These are phyloP conservation scores for Orbicella faveolata DNA, from an alignment of 64 coral and sea anemone genomes.

Conservation along the genomic window DNA sequence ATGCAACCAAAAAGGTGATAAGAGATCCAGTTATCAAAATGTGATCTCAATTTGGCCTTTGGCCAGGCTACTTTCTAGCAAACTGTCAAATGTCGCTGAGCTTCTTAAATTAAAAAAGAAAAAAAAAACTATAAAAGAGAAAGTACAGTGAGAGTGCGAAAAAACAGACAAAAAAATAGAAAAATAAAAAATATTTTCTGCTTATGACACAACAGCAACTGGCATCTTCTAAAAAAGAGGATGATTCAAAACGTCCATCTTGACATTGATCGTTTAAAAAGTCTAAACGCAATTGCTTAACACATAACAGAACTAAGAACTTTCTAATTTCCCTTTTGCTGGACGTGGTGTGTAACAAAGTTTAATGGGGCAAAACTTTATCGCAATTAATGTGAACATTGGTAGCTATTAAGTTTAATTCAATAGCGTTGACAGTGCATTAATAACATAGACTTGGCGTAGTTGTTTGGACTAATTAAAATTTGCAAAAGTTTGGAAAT, in stretches of 20 bases:
- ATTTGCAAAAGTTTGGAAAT: too few relatives aligned
- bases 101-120: neutral
- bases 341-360: neutral
- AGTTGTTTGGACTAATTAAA: too few relatives aligned
- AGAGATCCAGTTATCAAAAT: neutral
- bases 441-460: too few relatives aligned
- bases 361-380: too few relatives aligned
- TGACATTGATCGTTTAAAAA: neutral
- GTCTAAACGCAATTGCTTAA: neutral
- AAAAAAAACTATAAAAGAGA: neutral
- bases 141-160: neutral
- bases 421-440: too few relatives aligned
- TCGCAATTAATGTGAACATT: too few relatives aligned
- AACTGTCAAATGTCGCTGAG: neutral
- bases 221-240: neutral
- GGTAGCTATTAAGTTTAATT: too few relatives aligned
- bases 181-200: neutral
- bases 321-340: neutral
- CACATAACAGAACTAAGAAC: neutral
- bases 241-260: neutral
- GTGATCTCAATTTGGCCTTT: conserved; percentile 21
- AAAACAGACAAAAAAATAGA: neutral
- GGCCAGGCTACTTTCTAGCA: neutral
- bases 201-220: neutral
- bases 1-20: neutral